Base-by-base conservation (phyloP, 2,888 invertebrate genomes). In the Eupithecia abbreviata region DNA sequence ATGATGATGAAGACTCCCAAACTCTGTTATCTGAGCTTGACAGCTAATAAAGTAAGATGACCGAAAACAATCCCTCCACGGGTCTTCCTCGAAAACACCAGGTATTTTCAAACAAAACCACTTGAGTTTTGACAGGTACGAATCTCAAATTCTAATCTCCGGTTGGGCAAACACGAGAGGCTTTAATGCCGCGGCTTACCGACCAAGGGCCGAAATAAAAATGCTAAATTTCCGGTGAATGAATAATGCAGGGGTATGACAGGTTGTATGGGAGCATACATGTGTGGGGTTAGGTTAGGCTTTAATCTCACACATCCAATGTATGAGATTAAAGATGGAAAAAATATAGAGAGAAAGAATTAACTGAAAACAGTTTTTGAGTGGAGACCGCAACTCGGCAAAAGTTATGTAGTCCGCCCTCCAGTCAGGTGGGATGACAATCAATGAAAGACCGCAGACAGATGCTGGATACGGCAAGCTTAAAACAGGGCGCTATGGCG, bases 91-190 rank as follows among this genome's bases (percentile, higher is more conserved):
- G 13, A 41, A 42, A 66, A 66, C 3, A 66, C 15, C 66, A 42
- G 67, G n/a, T 43, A 68, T 68, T 68, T 68, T 68, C 43, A n/a
- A 10, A 68, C 67, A 43, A 68, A 43, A 15, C 67, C 67, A 47
- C 18, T 69, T 69, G 69, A 69, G 49, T 69, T 69, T 69, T 12
- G 69, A 45, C 69, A 69, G 69, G 69, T 49, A 49, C 47, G 13
- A 47, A 69, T 69, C 47, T 47, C 47, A 69, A 47, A 69, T 69
- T 69, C 69, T 69, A 69, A 69, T 69, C 69, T 69, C 69, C 69
- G 69, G 18, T 30, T 6, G 69, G 10, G 18, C n/a, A 69, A 69
- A 69, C 47, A 69, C 30, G 30, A 45, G 45, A 49, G 47, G 69
- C 69, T 69, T 69, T 49, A 69, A 69, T 13, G 2, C 45, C 47